Conservation (phyloP, 1,140 invertebrate species). For the Pseudomyrmex cubaensis region DNA sequence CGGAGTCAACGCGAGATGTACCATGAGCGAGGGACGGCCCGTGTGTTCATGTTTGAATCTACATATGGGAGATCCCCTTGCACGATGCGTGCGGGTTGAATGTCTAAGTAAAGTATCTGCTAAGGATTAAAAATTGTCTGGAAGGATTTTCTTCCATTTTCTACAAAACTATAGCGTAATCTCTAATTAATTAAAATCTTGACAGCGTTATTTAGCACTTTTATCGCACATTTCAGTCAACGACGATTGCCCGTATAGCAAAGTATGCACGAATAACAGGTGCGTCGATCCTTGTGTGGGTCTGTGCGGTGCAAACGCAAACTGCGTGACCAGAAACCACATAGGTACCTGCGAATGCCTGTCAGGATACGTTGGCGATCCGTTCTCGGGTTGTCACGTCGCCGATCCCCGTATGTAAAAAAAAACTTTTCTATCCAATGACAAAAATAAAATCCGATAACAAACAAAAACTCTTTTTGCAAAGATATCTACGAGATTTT, state of each 20-base stretch:
- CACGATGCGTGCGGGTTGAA: constrained; percentile 85
- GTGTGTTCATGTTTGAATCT: constrained; percentile 87
- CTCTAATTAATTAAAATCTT: too few species aligned
- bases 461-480: background rate
- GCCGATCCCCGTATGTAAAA: constrained; percentile 84
- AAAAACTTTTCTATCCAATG: background rate
- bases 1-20: constrained; percentile 85
- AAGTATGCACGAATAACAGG: constrained; percentile 86
- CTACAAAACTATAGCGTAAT: too few species aligned
- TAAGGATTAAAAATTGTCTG: background rate
- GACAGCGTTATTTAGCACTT: background rate
- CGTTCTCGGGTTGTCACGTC: constrained; percentile 85
- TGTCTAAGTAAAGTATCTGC: constrained; percentile 83
- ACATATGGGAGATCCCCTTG: constrained; percentile 87
- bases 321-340: constrained; percentile 88
- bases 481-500: background rate
- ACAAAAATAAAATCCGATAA: background rate
- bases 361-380: constrained; percentile 88
- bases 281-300: constrained; percentile 88
- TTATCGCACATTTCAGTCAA: constrained; percentile 77
- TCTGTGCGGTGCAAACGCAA: constrained; percentile 87
- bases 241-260: constrained; percentile 82
- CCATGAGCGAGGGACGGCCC: constrained; percentile 83
- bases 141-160: too few species aligned
- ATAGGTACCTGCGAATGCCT: constrained; percentile 88